A percentile compares a stretch with the other conserved stretches of the same genome.
Evolutionary conservation across 1,140 invertebrate species (phyloP).

Genomic region (Sarcophaga bullata): DNA sequence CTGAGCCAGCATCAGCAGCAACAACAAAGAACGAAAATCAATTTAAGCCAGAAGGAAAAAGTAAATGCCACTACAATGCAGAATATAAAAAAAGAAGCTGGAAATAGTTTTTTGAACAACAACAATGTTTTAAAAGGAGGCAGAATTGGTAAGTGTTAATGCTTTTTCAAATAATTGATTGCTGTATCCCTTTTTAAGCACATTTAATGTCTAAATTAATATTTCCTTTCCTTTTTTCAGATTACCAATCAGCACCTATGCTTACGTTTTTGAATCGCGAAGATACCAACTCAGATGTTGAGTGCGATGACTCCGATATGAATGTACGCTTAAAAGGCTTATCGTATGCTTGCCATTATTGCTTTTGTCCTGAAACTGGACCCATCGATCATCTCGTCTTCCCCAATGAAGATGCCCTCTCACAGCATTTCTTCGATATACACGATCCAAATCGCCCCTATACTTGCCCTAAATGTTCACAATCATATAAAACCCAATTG

Average conservation of each 20-base stretch:
- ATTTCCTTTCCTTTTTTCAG: background rate
- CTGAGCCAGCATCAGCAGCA: background rate
- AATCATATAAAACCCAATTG: slow-evolving; percentile 32
- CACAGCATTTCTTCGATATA: slow-evolving; percentile 45
- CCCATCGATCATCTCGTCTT: slow-evolving; percentile 42
- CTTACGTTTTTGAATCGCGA: background rate
- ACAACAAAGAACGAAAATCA: background rate
- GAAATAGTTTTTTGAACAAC: background rate
- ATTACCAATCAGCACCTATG: background rate
- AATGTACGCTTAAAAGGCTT: slow-evolving; percentile 32
- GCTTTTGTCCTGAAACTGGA: slow-evolving; percentile 41
- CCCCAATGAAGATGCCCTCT: slow-evolving; percentile 33
- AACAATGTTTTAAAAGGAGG: background rate
- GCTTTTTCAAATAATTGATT: too few species aligned
- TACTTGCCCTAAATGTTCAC: slow-evolving; percentile 42
- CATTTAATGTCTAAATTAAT: too few species aligned
- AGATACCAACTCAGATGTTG: slow-evolving; percentile 1
- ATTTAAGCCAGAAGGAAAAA: background rate
- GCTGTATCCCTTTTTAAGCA: too few species aligned
- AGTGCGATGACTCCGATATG: slow-evolving; percentile 35
- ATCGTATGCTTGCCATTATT: slow-evolving; percentile 44
- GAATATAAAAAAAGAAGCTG: background rate
- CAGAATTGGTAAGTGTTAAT: background rate
- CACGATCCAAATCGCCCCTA: slow-evolving; percentile 45
- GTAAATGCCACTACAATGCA: background rate